Conservation (phyloP, 2,888 invertebrate species). For the Sympetrum striolatum region DNA sequence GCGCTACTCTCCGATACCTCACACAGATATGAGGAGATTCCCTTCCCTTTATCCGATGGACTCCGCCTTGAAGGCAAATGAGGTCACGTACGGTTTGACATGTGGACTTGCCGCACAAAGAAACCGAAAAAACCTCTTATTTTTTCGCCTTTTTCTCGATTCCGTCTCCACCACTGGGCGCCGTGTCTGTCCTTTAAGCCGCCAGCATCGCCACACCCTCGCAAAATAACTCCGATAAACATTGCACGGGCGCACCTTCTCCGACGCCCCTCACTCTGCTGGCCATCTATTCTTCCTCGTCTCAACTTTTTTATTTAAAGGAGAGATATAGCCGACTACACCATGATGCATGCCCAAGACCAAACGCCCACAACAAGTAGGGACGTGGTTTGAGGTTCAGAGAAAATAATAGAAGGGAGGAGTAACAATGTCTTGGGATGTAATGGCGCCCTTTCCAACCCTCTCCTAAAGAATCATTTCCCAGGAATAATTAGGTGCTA, state of each 20-base stretch:
- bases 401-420: background rate
- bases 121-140: background rate
- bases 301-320: background rate
- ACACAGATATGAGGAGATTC: background rate
- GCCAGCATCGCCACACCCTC: background rate
- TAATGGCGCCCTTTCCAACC: background rate
- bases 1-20: background rate
- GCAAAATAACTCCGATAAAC: slow-evolving; percentile 26
- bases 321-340: background rate
- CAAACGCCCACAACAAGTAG: slow-evolving; percentile 10
- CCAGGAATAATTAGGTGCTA: background rate
- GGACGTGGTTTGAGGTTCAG: background rate
- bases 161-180: background rate
- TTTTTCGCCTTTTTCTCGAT: background rate
- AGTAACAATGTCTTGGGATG: background rate
- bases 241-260: background rate
- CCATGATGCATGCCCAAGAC: background rate
- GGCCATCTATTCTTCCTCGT: background rate
- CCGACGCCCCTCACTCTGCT: background rate
- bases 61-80: background rate
- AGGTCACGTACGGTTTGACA: background rate
- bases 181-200: background rate
- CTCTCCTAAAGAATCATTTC: background rate
- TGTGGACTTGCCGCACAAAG: background rate
- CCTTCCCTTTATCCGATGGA: background rate